These are phyloP conservation scores for Ianthella basta DNA, from an alignment of 37 sponge, comb jelly and placozoan species.

Conservation along the genomic window DNA sequence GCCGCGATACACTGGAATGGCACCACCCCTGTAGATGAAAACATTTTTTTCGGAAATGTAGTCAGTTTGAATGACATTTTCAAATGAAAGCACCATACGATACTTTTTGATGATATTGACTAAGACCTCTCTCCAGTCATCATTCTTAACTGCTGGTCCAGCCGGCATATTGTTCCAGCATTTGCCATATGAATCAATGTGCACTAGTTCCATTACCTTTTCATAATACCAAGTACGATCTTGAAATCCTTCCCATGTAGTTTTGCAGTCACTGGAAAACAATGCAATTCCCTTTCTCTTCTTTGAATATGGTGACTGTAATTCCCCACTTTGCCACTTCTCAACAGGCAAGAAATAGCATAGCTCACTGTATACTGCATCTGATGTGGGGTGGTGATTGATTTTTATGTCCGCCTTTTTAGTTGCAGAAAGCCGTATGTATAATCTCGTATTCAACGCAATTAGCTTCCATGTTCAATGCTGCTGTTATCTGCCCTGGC, in stretches of 20 bases:
- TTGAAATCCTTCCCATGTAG: no score
- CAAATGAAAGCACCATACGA: slow-evolving; percentile 16
- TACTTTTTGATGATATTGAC: background rate
- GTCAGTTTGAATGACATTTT: slow-evolving; percentile 9
- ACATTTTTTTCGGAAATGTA: background rate
- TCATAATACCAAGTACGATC: background rate
- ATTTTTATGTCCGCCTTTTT: background rate
- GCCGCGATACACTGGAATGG: slow-evolving; percentile 22
- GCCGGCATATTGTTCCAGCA: slow-evolving; percentile 1
- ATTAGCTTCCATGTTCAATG: background rate
- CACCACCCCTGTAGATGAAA: background rate
- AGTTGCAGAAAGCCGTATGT: background rate
- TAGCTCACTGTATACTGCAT: background rate
- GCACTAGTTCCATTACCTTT: background rate
- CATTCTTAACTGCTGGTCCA: no score
- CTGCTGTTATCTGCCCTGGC: background rate
- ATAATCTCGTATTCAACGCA: background rate
- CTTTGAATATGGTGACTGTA: background rate
- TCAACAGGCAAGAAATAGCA: background rate
- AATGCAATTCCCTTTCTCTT: background rate
- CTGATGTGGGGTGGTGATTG: background rate
- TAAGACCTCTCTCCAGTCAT: background rate
- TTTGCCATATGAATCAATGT: slow-evolving; percentile 21
- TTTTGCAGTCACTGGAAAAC: background rate
- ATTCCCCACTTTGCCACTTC: background rate